Conservation (phyloP, 2,888 invertebrate species). For the Lissonota sp. region DNA sequence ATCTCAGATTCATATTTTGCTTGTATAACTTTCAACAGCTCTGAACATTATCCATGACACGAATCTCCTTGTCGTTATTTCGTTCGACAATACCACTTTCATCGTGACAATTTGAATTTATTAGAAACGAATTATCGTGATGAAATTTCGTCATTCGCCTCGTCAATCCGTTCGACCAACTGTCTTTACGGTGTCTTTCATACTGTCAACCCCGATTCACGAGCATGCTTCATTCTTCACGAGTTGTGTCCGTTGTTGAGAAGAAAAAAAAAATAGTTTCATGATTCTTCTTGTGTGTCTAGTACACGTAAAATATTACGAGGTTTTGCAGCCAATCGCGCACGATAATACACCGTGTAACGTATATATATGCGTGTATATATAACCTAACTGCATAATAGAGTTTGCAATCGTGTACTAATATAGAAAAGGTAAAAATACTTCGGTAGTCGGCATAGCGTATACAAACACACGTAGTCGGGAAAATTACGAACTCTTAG, state of each 20-base stretch:
- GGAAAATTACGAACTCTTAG: slow-evolving; percentile 34
- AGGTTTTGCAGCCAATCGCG: slow-evolving; percentile 19
- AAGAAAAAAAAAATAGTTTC: slow-evolving; percentile 46
- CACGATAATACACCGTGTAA: slow-evolving; percentile 40
- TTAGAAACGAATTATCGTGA: no score
- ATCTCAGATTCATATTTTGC: no score
- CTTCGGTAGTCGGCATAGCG: slow-evolving; percentile 19
- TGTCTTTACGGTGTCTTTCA: not conserved
- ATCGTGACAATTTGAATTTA: slow-evolving; percentile 10
- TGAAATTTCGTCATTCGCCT: not conserved
- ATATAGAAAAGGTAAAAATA: slow-evolving; percentile 16
- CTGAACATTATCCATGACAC: not conserved
- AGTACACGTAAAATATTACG: slow-evolving; percentile 52
- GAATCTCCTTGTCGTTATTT: slow-evolving; percentile 42
- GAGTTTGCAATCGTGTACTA: slow-evolving; percentile 4
- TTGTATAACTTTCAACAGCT: no score
- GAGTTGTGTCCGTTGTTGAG: slow-evolving; percentile 41
- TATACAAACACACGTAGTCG: slow-evolving; percentile 40
- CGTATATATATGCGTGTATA: slow-evolving; percentile 6
- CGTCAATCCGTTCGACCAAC: slow-evolving; percentile 2
- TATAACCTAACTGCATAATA: slow-evolving; percentile 44
- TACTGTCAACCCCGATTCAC: slow-evolving; percentile 2
- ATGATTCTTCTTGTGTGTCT: slow-evolving; percentile 35
- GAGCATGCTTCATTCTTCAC: slow-evolving; percentile 25
- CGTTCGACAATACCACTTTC: slow-evolving; percentile 24